Conservation (phyloP, 2,888 invertebrate genomes). For the Drosophila lacicola region DNA sequence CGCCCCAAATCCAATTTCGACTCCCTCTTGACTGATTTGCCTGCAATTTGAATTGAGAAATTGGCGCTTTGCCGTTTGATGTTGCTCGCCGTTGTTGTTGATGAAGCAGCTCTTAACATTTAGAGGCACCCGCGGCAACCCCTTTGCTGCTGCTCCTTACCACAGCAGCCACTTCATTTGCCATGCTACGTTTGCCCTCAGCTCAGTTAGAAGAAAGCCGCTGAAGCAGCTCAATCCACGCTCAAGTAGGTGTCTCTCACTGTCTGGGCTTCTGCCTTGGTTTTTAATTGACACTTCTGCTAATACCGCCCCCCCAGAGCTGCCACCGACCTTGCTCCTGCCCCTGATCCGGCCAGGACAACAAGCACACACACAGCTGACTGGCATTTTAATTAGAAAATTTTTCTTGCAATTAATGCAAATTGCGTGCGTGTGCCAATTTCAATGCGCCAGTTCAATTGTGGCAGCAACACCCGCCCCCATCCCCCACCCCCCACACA, state of each 20-base stretch:
- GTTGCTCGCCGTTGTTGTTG: conserved; percentile 23
- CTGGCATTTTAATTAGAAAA: conserved; percentile 83
- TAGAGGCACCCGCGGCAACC: background rate
- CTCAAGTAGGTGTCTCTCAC: conserved; percentile 41
- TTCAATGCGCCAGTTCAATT: conserved; percentile 73
- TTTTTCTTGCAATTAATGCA: conserved; percentile 80
- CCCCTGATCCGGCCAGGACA: background rate
- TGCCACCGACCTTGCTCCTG: background rate
- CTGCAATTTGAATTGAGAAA: conserved; percentile 37
- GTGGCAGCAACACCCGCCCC: conserved; percentile 29
- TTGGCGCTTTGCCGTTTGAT: conserved; percentile 46
- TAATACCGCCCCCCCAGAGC: conserved; percentile 59
- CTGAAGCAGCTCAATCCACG: conserved; percentile 11
- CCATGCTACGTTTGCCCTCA: conserved; percentile 71
- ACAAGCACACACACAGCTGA: conserved; percentile 52
- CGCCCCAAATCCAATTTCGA: background rate
- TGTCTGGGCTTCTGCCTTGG: conserved; percentile 6
- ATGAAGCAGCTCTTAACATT: conserved; percentile 8
- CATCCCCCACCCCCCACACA: background rate
- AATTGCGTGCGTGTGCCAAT: conserved; percentile 82
- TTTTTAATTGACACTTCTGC: conserved; percentile 83
- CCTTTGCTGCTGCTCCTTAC: background rate
- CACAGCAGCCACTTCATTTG: conserved; percentile 46
- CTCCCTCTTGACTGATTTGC: conserved; percentile 8
- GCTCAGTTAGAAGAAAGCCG: conserved; percentile 65